Evolutionary conservation across 2,888 invertebrate genomes (phyloP), one percentile per base, ranked within the genome.

Genomic region (Campoletis raptor): DNA sequence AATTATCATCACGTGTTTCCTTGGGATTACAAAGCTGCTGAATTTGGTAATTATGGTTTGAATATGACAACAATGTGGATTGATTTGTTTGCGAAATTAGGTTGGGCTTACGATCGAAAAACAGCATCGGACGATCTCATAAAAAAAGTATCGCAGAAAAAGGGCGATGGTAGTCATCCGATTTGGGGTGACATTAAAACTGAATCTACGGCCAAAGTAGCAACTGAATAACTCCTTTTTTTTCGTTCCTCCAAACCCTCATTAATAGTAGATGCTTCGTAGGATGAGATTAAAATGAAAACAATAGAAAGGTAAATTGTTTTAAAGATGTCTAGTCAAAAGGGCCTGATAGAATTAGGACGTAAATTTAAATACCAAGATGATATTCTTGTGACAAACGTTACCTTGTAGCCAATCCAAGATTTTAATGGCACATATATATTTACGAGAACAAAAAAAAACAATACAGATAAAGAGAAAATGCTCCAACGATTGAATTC

Each of bases 91-190:
- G 96, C 96, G 0, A 95, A 95, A 90, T 94, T 97, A 72, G 96
- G 97, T 52, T 97, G 96, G 96, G 98, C 97, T 0, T 97, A 97
- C 93, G 97, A 98, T 92, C 94, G 97, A 91, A 97, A 97, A 92
- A 93, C 95, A 73, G 96, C 97, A 0, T 96, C 97, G 0, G 95
- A 95, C 21, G 95, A 95, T 0, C 93, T 96, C 0, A 94, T 96
- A 1, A 91, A 93, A 80, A 93, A 95, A 42, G 95, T 96, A 24
- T 95, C 95, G 0, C 93, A 94, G 61, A 95, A 95, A 72, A 95
- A 95, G 37, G 96, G 96, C 15, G 95, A 95, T 87, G 95, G 95
- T 2, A 90, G 90, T 24, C 91, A 90, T 81, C 87, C 70, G 2
- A 67, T 70, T 45, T 88, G 85, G 87, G 83, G 79, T 18, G 87